These are phyloP conservation scores for Lepidochrysops patricia DNA, from an alignment of 2,888 invertebrate species.

Conservation along the genomic window DNA sequence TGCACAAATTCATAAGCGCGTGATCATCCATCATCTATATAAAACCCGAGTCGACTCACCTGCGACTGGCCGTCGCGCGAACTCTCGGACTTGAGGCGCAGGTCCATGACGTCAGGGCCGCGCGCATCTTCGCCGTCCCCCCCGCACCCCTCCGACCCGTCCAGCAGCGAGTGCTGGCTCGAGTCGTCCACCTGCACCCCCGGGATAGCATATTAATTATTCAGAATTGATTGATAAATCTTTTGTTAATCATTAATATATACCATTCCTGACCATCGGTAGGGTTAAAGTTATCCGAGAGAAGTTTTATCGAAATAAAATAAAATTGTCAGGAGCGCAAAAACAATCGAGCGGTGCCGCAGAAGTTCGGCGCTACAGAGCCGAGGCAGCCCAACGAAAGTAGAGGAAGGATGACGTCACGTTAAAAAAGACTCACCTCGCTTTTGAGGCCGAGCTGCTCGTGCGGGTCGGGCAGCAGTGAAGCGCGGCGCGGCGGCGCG, in stretches of 20 bases:
- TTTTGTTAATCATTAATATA: slow-evolving; percentile 4
- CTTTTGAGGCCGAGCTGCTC: slow-evolving; percentile 76
- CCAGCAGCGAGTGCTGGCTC: slow-evolving; percentile 77
- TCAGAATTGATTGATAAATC: background rate
- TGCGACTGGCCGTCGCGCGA: slow-evolving; percentile 39
- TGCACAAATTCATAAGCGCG: background rate
- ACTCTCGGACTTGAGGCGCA: slow-evolving; percentile 79
- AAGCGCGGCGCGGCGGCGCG: slow-evolving; percentile 77
- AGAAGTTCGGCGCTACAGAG: background rate
- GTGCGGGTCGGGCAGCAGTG: slow-evolving; percentile 74
- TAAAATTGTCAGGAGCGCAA: background rate
- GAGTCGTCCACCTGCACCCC: slow-evolving; percentile 79
- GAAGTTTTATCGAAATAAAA: background rate
- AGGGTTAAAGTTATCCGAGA: slow-evolving; percentile 1
- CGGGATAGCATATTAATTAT: slow-evolving; percentile 28
- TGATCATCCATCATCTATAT: background rate
- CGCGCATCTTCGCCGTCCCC: slow-evolving; percentile 37
- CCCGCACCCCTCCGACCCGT: slow-evolving; percentile 41
- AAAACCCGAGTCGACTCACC: slow-evolving; percentile 28
- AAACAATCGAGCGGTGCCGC: background rate
- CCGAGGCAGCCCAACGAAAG: background rate
- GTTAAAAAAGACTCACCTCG: slow-evolving; percentile 35
- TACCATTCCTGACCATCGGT: background rate
- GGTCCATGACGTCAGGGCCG: slow-evolving; percentile 74
- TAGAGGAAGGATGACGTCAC: background rate